Conservation (phyloP, 2,888 invertebrate species). For the Lissocephala sabroskyi region DNA sequence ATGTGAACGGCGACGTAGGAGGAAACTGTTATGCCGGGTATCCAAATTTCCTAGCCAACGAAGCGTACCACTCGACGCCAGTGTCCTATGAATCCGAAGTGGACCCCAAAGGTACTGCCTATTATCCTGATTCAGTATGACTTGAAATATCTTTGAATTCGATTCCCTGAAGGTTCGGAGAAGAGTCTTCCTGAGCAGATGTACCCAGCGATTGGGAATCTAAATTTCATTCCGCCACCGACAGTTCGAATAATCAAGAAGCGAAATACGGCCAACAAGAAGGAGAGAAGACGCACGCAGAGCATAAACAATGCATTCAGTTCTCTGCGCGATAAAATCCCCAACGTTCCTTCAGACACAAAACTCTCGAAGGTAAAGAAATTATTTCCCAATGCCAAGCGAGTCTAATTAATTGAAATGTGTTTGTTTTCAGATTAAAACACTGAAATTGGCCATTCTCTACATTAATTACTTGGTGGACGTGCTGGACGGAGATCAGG, state of each 20-base stretch:
- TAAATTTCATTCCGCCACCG: conserved; percentile 57
- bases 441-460: conserved; percentile 90
- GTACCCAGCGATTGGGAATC: conserved; percentile 45
- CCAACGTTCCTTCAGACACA: conserved; percentile 96
- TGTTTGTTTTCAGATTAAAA: conserved; percentile 83
- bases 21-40: not conserved
- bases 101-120: not conserved
- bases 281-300: conserved; percentile 91
- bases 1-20: not conserved
- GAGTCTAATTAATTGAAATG: not conserved
- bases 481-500: conserved; percentile 89
- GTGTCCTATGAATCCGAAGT: not conserved
- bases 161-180: conserved; percentile 21
- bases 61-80: not conserved
- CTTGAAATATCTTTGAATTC: not conserved
- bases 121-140: not conserved
- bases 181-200: conserved; percentile 52
- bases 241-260: conserved; percentile 77
- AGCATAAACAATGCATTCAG: conserved; percentile 97
- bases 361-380: conserved; percentile 89
- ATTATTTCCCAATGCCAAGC: conserved; percentile 1
- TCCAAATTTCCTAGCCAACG: not conserved
- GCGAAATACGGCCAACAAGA: conserved; percentile 93
- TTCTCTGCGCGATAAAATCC: conserved; percentile 93
- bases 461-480: conserved; percentile 94